Evolutionary conservation across 2,113 vertebrate species (phyloP), one percentile per base, ranked within the genome.

Genomic region (Aramus guarauna): DNA sequence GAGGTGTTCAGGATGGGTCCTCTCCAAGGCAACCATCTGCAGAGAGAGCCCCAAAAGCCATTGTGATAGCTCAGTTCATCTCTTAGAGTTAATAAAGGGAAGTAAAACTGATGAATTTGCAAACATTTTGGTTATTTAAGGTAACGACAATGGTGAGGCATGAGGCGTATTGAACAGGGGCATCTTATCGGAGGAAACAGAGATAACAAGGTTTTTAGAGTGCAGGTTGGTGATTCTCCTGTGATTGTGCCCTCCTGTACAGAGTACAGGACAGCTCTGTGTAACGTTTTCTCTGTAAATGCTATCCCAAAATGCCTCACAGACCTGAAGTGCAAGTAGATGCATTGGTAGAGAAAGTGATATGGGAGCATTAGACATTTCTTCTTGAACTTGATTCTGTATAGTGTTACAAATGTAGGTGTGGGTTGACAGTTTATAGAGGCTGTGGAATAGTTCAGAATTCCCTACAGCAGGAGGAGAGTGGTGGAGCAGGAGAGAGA

Each of bases 191-290:
- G 41, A 45, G 41, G 34, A 64, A 85, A 56, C 8, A 23, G 59
- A 80, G 50, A 52, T 48, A 43, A 13, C 41, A 29, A 0, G 1
- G 23, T 2, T 0, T n/a, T 29, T 6, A 62, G 36, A 66, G 22
- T 43, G 56, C 27, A 83, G 81, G 37, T 43, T 26, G 19, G 69
- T 27, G 32, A 37, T 81, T 87, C 20, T 81, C 12, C 21, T 59
- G 60, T 23, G 60, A 5, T 34, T 59, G 12, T 64, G 26, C 24
- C 48, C 29, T 88, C 29, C 47, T 36, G 64, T 30, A 43, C 26
- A 24, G 52, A 78, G 52, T 10, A 55, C 13, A 67, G 52, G 23
- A 62, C 9, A 71, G 43, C 67, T 36, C 23, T 3, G 3, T 39
- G 17, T 67, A 9, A 39, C 6, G 4, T 7, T 52, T 73, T 45